Evolutionary conservation across 2,797 vertebrate species (phyloP).

Genomic region (Neosalanx taihuensis): DNA sequence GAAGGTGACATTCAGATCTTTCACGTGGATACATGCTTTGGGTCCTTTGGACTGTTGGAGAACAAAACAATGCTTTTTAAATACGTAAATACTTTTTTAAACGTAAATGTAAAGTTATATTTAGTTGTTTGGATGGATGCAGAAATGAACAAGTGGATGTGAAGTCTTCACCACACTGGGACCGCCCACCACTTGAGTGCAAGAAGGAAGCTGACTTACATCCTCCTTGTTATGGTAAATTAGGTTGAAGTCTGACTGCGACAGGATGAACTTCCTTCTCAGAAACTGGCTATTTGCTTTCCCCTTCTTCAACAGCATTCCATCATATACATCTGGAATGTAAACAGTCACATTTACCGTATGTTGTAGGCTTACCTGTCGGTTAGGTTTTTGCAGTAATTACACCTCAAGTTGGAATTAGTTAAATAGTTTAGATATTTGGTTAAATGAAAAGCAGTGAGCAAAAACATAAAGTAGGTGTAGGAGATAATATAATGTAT

Average conservation of each 20-base stretch:
- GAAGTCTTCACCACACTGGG: neutral
- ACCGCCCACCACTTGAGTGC: neutral
- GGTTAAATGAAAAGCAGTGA: too few relatives aligned
- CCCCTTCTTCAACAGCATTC: slow-evolving; percentile 88
- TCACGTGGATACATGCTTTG: slow-evolving; percentile 82
- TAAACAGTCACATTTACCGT: neutral
- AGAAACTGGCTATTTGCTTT: slow-evolving; percentile 80
- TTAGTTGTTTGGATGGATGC: too few relatives aligned
- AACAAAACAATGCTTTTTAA: neutral
- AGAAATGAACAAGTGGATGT: too few relatives aligned
- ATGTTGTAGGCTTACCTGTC: slow-evolving; percentile 27
- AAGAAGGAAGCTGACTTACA: slow-evolving; percentile 71
- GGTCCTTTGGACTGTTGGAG: slow-evolving; percentile 78
- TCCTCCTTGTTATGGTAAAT: slow-evolving; percentile 86
- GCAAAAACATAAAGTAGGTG: too few relatives aligned
- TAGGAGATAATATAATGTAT: too few relatives aligned
- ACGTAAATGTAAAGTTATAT: neutral
- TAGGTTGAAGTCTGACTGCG: slow-evolving; percentile 81
- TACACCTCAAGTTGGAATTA: too few relatives aligned
- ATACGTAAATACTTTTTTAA: neutral
- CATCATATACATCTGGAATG: slow-evolving; percentile 79
- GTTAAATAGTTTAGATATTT: too few relatives aligned
- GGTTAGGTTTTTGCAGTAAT: too few relatives aligned
- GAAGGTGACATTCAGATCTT: slow-evolving; percentile 87
- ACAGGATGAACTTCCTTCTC: slow-evolving; percentile 83